These are phyloP conservation scores for Mya arenaria DNA, from an alignment of 1,140 invertebrate genomes.

Conservation along the genomic window DNA sequence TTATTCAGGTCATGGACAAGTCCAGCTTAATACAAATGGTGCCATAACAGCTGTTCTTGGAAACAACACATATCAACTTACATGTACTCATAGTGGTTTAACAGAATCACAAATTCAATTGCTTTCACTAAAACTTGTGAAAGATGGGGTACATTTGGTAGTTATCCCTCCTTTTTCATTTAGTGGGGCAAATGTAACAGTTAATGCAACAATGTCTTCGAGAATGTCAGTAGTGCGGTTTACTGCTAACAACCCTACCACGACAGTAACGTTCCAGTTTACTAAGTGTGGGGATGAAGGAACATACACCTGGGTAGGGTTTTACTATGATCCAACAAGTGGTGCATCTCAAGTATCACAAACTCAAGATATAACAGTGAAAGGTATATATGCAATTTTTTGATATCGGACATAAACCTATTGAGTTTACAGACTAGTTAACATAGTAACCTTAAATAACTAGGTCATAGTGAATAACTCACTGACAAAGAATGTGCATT, in stretches of 20 bases:
- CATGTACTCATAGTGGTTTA: conserved; percentile 4
- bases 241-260: not conserved
- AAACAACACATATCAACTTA: not conserved
- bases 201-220: not conserved
- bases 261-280: not conserved
- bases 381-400: not conserved
- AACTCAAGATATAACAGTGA: not conserved
- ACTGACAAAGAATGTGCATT: not conserved
- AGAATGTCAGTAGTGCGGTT: not conserved
- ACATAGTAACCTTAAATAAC: not conserved
- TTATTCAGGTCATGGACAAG: too few relatives aligned
- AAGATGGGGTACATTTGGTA: not conserved
- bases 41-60: conserved; percentile 28
- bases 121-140: not conserved
- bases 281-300: conserved; percentile 31
- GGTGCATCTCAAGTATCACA: not conserved
- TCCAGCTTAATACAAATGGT: too few relatives aligned
- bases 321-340: not conserved
- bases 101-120: not conserved
- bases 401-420: not conserved
- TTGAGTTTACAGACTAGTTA: not conserved
- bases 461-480: not conserved
- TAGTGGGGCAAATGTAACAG: not conserved
- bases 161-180: not conserved
- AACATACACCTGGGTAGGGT: not conserved